Evolutionary conservation across 1,140 invertebrate genomes (phyloP).

Genomic region (Cheumatopsyche charites): DNA sequence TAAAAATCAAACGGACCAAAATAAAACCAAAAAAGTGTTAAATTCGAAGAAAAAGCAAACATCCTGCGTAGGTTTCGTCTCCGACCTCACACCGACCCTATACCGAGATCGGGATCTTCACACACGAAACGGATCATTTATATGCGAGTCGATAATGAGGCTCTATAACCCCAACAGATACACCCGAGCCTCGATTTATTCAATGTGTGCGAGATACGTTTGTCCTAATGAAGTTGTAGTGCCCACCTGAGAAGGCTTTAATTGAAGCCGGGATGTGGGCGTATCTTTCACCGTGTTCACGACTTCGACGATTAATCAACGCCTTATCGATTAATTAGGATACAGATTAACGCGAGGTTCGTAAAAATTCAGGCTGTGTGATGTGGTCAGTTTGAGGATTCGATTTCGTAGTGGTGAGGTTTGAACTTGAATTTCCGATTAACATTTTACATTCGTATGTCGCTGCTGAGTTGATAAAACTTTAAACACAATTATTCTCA

Average conservation of each 20-base stretch:
- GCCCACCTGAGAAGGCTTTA: slow-evolving; percentile 34
- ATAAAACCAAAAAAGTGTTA: no score
- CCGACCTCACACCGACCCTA: no score
- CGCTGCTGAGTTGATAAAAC: no score
- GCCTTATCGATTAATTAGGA: slow-evolving; percentile 35
- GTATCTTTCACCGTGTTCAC: slow-evolving; percentile 8
- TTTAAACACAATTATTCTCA: no score
- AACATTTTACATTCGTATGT: neutral
- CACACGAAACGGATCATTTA: slow-evolving; percentile 22
- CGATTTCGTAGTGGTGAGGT: no score
- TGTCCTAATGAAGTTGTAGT: slow-evolving; percentile 40
- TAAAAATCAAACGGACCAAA: neutral
- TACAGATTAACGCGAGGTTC: slow-evolving; percentile 21
- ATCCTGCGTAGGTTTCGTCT: no score
- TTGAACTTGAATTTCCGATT: no score
- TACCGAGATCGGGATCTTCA: neutral
- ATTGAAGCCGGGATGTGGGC: slow-evolving; percentile 31
- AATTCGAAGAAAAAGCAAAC: no score
- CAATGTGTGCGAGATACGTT: slow-evolving; percentile 4
- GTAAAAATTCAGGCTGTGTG: neutral
- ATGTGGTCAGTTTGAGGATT: no score
- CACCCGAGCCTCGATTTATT: no score
- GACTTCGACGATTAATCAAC: slow-evolving; percentile 30
- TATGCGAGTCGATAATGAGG: slow-evolving; percentile 10
- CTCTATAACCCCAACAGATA: no score